Conservation (phyloP, 2,888 invertebrate genomes). For the Alloscopus bannaensis region DNA sequence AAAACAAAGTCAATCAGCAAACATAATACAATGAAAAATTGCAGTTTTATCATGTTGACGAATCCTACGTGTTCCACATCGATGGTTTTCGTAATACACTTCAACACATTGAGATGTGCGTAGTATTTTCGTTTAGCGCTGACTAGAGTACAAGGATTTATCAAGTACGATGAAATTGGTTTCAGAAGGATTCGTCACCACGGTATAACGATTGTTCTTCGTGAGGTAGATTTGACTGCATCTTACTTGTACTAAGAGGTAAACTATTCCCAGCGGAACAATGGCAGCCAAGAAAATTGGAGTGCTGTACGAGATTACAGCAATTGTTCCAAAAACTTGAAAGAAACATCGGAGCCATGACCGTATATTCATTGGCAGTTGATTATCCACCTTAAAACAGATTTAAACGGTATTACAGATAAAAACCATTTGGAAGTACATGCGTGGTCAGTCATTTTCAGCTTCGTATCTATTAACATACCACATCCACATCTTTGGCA, state of each 20-base stretch:
- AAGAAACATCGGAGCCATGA: conserved; percentile 75
- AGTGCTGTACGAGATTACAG: conserved; percentile 91
- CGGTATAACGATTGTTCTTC: no score
- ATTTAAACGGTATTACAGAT: background rate
- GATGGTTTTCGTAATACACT: no score
- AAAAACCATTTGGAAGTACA: background rate
- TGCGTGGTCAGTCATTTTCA: background rate
- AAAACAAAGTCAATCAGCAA: conserved; percentile 26
- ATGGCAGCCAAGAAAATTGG: conserved; percentile 88
- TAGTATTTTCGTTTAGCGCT: no score
- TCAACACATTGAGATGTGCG: no score
- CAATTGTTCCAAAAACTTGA: conserved; percentile 86
- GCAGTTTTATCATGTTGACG: background rate
- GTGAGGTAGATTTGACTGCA: no score
- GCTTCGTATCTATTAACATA: background rate
- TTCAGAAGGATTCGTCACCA: no score
- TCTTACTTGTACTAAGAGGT: conserved; percentile 86
- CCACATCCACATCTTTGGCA: conserved; percentile 74
- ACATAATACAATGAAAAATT: background rate
- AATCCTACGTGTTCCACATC: no score
- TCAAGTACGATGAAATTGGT: no score
- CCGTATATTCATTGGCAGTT: conserved; percentile 61
- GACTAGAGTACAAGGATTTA: no score
- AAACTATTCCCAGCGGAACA: conserved; percentile 86
- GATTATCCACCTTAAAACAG: conserved; percentile 55